phyloP scores from a whole-genome alignment of 1,140 invertebrate species.

The Drosophila pachea region DNA sequence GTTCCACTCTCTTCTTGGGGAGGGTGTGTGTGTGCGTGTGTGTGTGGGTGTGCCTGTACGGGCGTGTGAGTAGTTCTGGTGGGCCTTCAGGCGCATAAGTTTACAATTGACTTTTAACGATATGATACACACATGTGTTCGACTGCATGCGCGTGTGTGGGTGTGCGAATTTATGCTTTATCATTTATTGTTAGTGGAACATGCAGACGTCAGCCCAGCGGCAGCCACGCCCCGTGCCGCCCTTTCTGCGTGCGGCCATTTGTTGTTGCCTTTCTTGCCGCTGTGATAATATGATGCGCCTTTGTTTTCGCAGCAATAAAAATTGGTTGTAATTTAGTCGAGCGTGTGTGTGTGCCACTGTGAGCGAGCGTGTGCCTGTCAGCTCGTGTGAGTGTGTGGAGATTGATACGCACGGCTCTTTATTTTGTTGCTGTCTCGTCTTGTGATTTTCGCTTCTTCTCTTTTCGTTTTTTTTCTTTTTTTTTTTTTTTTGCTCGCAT shows the following conservation, averaged over 20 bases:
- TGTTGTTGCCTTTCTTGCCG: conserved; percentile 12
- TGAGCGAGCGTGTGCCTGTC: conserved; percentile 26
- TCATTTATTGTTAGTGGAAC: conserved; percentile 78
- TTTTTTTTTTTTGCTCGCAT: background rate
- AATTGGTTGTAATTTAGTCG: conserved; percentile 75
- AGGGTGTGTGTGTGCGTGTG: conserved; percentile 3
- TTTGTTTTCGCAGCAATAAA: conserved; percentile 77
- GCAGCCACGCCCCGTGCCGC: conserved; percentile 56
- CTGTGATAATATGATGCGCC: conserved; percentile 70
- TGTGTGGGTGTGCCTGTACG: conserved; percentile 11
- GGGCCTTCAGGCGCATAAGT: conserved; percentile 65
- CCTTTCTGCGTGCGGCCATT: conserved; percentile 51
- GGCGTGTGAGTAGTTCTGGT: conserved; percentile 57
- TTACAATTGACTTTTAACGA: conserved; percentile 78
- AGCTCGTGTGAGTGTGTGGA: conserved; percentile 45
- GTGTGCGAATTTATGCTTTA: conserved; percentile 75
- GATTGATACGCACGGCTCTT: conserved; percentile 66
- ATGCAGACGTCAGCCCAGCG: conserved; percentile 51
- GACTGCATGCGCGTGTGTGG: conserved; percentile 14
- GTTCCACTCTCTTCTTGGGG: conserved; percentile 20
- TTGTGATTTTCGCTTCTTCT: too few species aligned
- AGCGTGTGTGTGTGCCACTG: conserved; percentile 15
- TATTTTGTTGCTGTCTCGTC: conserved; percentile 35
- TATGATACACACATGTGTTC: conserved; percentile 36
- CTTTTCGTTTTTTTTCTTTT: too few species aligned